Percentiles rank a stretch among this genome's conserved stretches.
Evolutionary conservation across 2,113 vertebrate genomes (phyloP).

Genomic region (Lasiurus cinereus): DNA sequence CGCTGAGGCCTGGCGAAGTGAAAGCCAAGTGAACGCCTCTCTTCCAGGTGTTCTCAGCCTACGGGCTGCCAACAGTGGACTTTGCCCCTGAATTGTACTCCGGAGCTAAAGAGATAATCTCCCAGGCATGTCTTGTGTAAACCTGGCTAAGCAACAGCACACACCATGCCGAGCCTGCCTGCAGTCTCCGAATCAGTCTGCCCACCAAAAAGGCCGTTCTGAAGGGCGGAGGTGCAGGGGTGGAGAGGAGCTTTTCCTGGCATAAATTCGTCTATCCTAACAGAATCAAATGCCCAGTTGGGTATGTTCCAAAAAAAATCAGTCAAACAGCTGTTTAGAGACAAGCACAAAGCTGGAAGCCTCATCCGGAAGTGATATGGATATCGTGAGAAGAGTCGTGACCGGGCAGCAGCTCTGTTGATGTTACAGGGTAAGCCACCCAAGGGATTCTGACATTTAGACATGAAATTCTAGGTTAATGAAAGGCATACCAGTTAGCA

Average conservation of each 20-base stretch:
- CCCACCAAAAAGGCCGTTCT: not conserved
- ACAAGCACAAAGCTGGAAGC: slow-evolving; percentile 20
- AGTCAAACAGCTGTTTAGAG: slow-evolving; percentile 32
- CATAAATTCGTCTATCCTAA: not conserved
- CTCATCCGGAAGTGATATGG: not conserved
- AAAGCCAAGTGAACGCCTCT: slow-evolving; percentile 56
- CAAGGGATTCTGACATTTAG: slow-evolving; percentile 62
- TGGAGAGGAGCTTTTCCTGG: not conserved
- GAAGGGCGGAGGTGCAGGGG: not conserved
- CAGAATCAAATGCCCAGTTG: not conserved
- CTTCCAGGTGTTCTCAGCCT: slow-evolving; percentile 69
- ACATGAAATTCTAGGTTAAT: slow-evolving; percentile 59
- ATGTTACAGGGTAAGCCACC: slow-evolving; percentile 52
- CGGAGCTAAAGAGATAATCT: slow-evolving; percentile 70
- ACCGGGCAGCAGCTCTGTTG: slow-evolving; percentile 53
- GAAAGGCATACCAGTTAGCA: slow-evolving; percentile 50
- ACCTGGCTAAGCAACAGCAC: slow-evolving; percentile 65
- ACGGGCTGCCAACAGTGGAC: slow-evolving; percentile 66
- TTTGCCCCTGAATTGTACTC: slow-evolving; percentile 82
- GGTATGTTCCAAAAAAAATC: slow-evolving; percentile 55
- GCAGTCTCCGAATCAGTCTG: not conserved
- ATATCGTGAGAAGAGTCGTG: not conserved
- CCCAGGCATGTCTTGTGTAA: slow-evolving; percentile 62
- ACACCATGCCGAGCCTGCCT: not conserved
- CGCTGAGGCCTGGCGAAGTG: not conserved